These are phyloP conservation scores for Drosophila merina DNA, from an alignment of 2,888 invertebrate species.

Conservation along the genomic window DNA sequence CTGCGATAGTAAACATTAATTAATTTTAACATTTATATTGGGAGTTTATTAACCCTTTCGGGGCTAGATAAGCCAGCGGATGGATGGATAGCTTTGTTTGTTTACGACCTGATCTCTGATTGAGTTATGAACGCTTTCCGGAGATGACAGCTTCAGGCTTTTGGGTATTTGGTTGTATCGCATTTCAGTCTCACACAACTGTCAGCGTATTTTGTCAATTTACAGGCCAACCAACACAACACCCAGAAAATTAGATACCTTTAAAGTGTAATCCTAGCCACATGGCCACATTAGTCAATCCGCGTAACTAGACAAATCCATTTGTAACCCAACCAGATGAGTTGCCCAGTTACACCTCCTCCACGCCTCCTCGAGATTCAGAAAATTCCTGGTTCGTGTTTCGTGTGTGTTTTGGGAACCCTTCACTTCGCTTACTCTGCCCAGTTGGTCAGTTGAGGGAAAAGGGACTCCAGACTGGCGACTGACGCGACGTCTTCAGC, in stretches of 20 bases:
- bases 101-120: constrained; percentile 57
- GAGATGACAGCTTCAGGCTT: constrained; percentile 30
- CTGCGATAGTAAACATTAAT: constrained; percentile 69
- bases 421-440: constrained; percentile 36
- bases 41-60: constrained; percentile 63
- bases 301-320: constrained; percentile 50
- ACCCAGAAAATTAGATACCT: constrained; percentile 34
- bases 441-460: constrained; percentile 56
- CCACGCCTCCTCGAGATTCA: constrained; percentile 21
- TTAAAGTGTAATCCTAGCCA: constrained; percentile 19
- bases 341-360: constrained; percentile 44
- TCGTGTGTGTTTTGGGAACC: constrained; percentile 18
- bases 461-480: constrained; percentile 38
- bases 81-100: constrained; percentile 1
- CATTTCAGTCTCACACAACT: constrained; percentile 18
- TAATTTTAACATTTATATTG: constrained; percentile 77
- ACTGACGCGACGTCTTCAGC: constrained; percentile 78
- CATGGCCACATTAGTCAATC: constrained; percentile 59
- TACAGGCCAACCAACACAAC: constrained; percentile 52
- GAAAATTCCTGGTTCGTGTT: constrained; percentile 1
- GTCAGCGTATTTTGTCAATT: constrained; percentile 43
- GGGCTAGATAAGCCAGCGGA: constrained; percentile 32
- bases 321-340: constrained; percentile 55
- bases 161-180: constrained; percentile 15
- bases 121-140: constrained; percentile 65